Conservation (phyloP, 2,888 invertebrate species). For the Griposia aprilina region DNA sequence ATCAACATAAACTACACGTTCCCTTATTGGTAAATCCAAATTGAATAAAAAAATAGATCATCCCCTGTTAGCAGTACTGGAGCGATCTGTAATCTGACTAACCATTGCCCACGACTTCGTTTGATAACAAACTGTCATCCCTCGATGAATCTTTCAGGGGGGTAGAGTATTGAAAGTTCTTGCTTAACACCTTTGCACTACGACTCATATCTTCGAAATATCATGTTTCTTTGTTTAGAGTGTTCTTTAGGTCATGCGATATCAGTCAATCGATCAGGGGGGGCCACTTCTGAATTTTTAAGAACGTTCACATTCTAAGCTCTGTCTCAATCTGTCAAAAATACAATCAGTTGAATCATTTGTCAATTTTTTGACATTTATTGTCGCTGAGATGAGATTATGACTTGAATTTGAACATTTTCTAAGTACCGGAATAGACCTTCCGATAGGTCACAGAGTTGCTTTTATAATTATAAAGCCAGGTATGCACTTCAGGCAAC, state of each 20-base stretch:
- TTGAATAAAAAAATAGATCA: conserved; percentile 33
- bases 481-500: not conserved
- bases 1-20: conserved; percentile 35
- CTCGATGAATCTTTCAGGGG: not conserved
- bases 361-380: not conserved
- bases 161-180: not conserved
- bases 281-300: not conserved
- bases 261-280: not conserved
- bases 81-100: conserved; percentile 4
- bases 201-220: not conserved
- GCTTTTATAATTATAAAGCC: conserved; percentile 2
- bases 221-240: not conserved
- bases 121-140: conserved; percentile 11
- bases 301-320: not conserved
- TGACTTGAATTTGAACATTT: not conserved
- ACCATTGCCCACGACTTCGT: not conserved
- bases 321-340: not conserved
- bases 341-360: not conserved
- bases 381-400: not conserved
- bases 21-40: conserved; percentile 29
- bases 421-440: not conserved
- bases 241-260: not conserved
- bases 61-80: not conserved
- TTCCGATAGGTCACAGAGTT: not conserved
- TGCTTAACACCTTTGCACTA: not conserved